These are phyloP conservation scores for roundworm (Caenorhabditis elegans) DNA, from an alignment of 1,140 invertebrate genomes.

Conservation along the genomic window WBcel235 BX284604.4:9207501-9208000, in stretches of 20 bases:
- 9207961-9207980: slow-evolving; percentile 22
- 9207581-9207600: slow-evolving; percentile 31
- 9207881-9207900: not conserved
- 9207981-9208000: slow-evolving; percentile 39
- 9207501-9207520: not conserved
- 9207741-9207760: slow-evolving; percentile 39
- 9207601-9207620: slow-evolving; percentile 25
- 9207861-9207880: not conserved
- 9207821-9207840: not conserved
- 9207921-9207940: not conserved
- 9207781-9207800: not conserved
- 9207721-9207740: slow-evolving; percentile 3
- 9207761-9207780: not conserved
- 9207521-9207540: not conserved
- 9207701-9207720: not conserved
- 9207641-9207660: slow-evolving; percentile 7
- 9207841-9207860: not conserved
- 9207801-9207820: not conserved
- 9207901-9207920: not conserved
- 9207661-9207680: not conserved
- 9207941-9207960: not conserved
- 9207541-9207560: not conserved
- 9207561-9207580: slow-evolving; percentile 24
- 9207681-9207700: slow-evolving; percentile 17
- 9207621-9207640: slow-evolving; percentile 9